Conservation (phyloP, 2,888 invertebrate species). For the Steinernema carpocapsae region DNA sequence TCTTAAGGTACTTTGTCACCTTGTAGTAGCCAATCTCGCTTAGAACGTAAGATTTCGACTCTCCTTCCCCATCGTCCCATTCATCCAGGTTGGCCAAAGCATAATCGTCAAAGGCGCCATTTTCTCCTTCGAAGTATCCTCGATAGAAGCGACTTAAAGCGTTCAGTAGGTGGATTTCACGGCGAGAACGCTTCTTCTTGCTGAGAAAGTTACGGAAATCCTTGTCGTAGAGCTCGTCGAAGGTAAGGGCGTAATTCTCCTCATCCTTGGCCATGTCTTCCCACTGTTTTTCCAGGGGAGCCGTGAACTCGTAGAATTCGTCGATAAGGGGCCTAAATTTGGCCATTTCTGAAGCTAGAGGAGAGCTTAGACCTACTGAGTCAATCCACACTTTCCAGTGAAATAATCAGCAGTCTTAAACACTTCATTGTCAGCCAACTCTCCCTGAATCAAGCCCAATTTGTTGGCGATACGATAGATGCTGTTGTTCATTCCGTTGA, state of each 20-base stretch:
- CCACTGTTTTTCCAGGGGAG: conserved; percentile 39
- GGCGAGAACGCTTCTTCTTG: conserved; percentile 46
- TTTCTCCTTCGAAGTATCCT: conserved; percentile 64
- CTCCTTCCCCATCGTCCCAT: conserved; percentile 61
- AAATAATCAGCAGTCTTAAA: not conserved
- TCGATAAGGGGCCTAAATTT: conserved; percentile 38
- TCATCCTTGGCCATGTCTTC: conserved; percentile 40
- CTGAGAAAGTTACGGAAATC: conserved; percentile 30
- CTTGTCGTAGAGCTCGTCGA: conserved; percentile 40
- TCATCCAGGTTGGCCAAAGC: conserved; percentile 56
- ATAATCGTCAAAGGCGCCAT: conserved; percentile 48
- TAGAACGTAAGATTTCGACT: conserved; percentile 56
- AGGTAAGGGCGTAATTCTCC: conserved; percentile 40
- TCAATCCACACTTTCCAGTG: not conserved
- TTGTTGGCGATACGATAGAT: conserved; percentile 57
- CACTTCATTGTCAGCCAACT: not conserved
- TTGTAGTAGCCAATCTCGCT: conserved; percentile 57
- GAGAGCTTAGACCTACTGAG: not conserved
- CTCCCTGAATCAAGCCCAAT: not conserved
- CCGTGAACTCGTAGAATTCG: conserved; percentile 39
- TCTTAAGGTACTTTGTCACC: conserved; percentile 53
- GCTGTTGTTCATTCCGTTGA: conserved; percentile 62
- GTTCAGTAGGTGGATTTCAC: conserved; percentile 52
- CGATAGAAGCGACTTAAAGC: conserved; percentile 55
- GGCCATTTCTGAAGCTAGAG: too few species aligned